These are phyloP conservation scores for Batillaria attramentaria DNA, from an alignment of 1,140 invertebrate genomes.

Conservation along the genomic window DNA sequence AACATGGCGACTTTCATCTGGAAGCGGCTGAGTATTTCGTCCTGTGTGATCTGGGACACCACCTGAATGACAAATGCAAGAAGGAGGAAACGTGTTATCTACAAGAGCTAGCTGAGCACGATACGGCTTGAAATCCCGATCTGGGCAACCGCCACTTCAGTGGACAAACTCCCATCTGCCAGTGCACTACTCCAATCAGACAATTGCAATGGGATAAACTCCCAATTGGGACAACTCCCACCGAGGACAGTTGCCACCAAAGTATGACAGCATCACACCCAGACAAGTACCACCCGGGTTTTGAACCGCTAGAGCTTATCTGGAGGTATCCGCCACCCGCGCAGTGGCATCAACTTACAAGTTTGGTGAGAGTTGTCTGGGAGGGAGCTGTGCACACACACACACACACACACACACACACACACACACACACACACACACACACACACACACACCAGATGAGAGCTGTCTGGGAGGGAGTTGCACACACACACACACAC, in stretches of 20 bases:
- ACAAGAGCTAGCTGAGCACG: not conserved
- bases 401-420: slow-evolving; percentile 7
- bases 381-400: not conserved
- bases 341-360: too few species aligned
- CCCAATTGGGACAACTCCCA: too few species aligned
- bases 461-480: not conserved
- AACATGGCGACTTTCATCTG: slow-evolving; percentile 69
- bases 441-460: not conserved
- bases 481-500: not conserved
- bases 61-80: slow-evolving; percentile 30
- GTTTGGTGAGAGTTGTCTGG: slow-evolving; percentile 1
- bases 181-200: too few species aligned
- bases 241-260: too few species aligned
- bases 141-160: too few species aligned
- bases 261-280: too few species aligned
- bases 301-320: too few species aligned
- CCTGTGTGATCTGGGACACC: slow-evolving; percentile 54
- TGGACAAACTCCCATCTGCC: too few species aligned
- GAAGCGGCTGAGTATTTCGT: slow-evolving; percentile 64
- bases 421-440: not conserved
- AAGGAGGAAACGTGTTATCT: not conserved
- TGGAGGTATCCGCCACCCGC: too few species aligned
- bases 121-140: too few species aligned
- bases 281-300: not conserved
- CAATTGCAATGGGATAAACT: too few species aligned